A percentile compares a stretch with the other conserved stretches of the same genome.
Conservation (phyloP, 2,797 vertebrate genomes). For the Poliocrania exsul region DNA sequence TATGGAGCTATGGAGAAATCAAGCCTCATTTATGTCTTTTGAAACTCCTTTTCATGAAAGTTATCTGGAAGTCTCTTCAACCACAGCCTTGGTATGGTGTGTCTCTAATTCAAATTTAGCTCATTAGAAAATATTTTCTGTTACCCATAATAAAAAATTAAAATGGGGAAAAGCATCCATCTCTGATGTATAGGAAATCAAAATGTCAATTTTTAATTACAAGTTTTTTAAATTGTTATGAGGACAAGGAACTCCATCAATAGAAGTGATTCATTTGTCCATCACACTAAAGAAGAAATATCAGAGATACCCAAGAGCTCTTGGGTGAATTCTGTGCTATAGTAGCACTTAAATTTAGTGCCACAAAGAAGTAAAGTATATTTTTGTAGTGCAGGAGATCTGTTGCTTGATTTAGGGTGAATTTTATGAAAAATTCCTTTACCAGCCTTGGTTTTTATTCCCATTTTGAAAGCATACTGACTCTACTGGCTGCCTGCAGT, state of each 20-base stretch:
- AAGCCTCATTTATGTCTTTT: background rate
- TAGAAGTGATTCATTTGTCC: background rate
- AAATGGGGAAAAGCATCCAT: background rate
- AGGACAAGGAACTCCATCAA: background rate
- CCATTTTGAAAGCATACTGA: background rate
- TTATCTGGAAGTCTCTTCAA: background rate
- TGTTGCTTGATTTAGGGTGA: background rate
- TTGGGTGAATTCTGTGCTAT: background rate
- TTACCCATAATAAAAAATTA: background rate
- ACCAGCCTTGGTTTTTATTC: background rate
- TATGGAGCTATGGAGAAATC: background rate
- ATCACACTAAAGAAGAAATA: background rate
- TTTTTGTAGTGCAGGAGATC: background rate
- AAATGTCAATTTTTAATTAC: background rate
- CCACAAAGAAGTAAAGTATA: background rate
- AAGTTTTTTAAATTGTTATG: background rate
- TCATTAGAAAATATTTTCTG: background rate
- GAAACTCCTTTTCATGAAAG: background rate
- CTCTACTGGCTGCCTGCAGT: background rate
- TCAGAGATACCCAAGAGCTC: background rate
- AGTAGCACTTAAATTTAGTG: background rate
- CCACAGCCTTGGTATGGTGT: background rate
- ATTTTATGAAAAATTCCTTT: background rate
- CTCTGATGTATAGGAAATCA: background rate
- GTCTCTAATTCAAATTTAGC: background rate